A percentile compares a stretch with the other conserved stretches of the same genome.
Conservation (phyloP, 2,888 invertebrate genomes). For the Drosophila bunnanda region DNA sequence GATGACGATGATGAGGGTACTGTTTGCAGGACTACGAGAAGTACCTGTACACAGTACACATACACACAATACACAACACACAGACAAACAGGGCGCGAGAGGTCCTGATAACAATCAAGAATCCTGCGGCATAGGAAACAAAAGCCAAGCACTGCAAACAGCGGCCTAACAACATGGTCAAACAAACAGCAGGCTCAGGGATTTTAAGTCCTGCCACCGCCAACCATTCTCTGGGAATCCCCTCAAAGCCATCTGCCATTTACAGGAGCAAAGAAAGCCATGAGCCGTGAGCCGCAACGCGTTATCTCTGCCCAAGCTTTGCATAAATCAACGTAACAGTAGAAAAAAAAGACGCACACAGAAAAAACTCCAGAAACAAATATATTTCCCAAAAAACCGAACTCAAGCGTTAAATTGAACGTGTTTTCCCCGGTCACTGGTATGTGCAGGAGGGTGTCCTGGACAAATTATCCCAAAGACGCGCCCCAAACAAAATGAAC, state of each 20-base stretch:
- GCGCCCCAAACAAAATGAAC: slow-evolving; percentile 64
- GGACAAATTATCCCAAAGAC: slow-evolving; percentile 66
- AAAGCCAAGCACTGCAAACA: slow-evolving; percentile 60
- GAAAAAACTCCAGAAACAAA: slow-evolving; percentile 34
- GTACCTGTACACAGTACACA: slow-evolving; percentile 41
- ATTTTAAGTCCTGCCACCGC: slow-evolving; percentile 19
- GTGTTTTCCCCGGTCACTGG: slow-evolving; percentile 27
- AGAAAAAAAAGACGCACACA: slow-evolving; percentile 31
- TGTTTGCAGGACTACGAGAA: slow-evolving; percentile 56
- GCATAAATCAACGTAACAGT: slow-evolving; percentile 70
- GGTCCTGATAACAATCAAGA: slow-evolving; percentile 68
- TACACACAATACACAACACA: slow-evolving; percentile 3
- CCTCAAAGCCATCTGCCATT: slow-evolving; percentile 32
- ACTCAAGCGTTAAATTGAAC: slow-evolving; percentile 76
- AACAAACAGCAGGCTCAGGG: slow-evolving; percentile 54
- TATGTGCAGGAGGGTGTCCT: slow-evolving; percentile 15
- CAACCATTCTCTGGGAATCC: neutral
- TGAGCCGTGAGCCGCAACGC: slow-evolving; percentile 59
- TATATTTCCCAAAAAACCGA: slow-evolving; percentile 57
- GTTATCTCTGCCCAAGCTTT: slow-evolving; percentile 70
- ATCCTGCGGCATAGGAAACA: slow-evolving; percentile 54
- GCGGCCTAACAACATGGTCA: slow-evolving; percentile 52
- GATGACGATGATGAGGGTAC: slow-evolving; percentile 67
- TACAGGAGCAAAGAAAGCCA: slow-evolving; percentile 26
- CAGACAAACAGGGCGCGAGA: slow-evolving; percentile 37